phyloP scores from a whole-genome alignment of 2,113 vertebrate species.

The Neogobius melanostomus region DNA sequence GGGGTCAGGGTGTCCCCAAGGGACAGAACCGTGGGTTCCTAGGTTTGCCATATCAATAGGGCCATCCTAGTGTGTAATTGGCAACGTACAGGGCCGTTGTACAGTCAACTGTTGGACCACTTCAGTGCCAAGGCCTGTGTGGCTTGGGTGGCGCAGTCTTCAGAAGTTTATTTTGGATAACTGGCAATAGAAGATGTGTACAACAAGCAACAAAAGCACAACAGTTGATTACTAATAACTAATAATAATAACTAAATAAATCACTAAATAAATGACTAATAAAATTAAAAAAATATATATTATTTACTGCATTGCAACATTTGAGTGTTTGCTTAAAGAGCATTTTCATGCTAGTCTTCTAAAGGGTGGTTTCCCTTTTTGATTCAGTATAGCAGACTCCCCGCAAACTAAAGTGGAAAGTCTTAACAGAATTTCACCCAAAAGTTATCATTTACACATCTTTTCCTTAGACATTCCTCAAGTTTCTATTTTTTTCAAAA shows the following conservation, averaged over 20 bases:
- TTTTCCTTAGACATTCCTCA: conserved; percentile 36
- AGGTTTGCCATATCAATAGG: conserved; percentile 52
- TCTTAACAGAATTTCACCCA: conserved; percentile 70
- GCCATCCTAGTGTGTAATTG: conserved; percentile 51
- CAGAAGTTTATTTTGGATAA: conserved; percentile 48
- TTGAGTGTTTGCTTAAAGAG: conserved; percentile 48
- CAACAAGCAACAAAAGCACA: conserved; percentile 20
- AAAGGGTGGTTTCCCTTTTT: conserved; percentile 61
- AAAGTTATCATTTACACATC: conserved; percentile 67
- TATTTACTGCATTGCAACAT: conserved; percentile 29
- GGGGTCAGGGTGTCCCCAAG: conserved; percentile 66
- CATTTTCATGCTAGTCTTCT: conserved; percentile 64
- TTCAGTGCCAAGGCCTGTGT: conserved; percentile 54
- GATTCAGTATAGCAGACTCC: conserved; percentile 34
- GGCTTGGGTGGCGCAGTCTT: conserved; percentile 56
- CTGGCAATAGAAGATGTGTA: background rate
- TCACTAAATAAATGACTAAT: background rate
- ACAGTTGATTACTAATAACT: background rate
- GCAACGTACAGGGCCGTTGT: conserved; percentile 55
- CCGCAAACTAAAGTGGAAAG: conserved; percentile 68
- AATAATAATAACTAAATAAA: conserved; percentile 1
- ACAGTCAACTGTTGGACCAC: conserved; percentile 50
- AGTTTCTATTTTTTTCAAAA: conserved; percentile 33
- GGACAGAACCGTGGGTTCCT: conserved; percentile 45
- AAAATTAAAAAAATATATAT: background rate